Percentiles rank a stretch among this genome's conserved stretches.
These are phyloP conservation scores for Drosophila biarmipes DNA, from an alignment of 1,140 invertebrate species.

Conservation along the genomic window DNA sequence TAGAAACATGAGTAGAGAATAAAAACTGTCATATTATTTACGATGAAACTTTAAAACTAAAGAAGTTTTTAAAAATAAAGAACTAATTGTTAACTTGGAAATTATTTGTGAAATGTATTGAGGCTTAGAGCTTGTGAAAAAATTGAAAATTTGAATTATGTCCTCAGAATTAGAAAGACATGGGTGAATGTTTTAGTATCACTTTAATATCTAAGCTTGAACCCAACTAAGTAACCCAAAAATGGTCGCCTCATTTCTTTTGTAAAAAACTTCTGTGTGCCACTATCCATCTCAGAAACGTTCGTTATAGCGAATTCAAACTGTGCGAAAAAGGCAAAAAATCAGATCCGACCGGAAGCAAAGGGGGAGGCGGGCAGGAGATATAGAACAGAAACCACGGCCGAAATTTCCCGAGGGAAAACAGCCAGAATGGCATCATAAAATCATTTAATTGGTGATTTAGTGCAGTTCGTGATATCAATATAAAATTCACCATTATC, in stretches of 20 bases:
- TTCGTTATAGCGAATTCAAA: neutral
- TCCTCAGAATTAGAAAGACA: too few relatives aligned
- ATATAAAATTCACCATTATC: conserved; percentile 51
- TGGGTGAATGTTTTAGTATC: too few relatives aligned
- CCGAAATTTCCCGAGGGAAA: conserved; percentile 10
- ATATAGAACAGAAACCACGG: conserved; percentile 21
- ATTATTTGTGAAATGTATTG: too few relatives aligned
- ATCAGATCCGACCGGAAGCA: conserved; percentile 3
- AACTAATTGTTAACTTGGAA: too few relatives aligned
- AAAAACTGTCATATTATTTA: too few relatives aligned
- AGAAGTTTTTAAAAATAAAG: too few relatives aligned
- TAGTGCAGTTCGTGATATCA: conserved; percentile 68
- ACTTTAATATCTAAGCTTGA: too few relatives aligned
- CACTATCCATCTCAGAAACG: neutral
- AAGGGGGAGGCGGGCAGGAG: neutral
- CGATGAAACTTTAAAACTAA: too few relatives aligned
- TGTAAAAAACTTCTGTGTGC: too few relatives aligned
- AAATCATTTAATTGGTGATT: conserved; percentile 73
- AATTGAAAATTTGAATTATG: too few relatives aligned
- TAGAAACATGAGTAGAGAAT: too few relatives aligned
- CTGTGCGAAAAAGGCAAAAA: conserved; percentile 1
- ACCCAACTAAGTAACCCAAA: neutral
- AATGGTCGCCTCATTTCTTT: neutral
- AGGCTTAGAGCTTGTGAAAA: too few relatives aligned
- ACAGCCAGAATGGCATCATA: conserved; percentile 59